Evolutionary conservation across 2,113 vertebrate genomes (phyloP).

Genomic region (Alouatta palliata): DNA sequence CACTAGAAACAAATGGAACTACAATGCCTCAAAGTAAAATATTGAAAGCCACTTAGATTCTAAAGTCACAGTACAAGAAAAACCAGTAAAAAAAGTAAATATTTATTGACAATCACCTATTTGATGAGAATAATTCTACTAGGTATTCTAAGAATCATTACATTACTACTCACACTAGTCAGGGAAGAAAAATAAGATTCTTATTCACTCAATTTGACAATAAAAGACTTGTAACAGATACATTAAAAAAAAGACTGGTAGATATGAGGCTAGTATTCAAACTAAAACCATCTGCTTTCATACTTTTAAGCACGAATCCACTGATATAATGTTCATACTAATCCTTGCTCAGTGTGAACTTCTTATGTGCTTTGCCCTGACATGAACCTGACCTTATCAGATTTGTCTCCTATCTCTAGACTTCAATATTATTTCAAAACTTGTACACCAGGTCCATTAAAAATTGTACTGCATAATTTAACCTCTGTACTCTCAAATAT

Average conservation of each 20-base stretch:
- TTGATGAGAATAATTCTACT: not conserved
- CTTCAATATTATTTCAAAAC: no score
- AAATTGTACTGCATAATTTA: not conserved
- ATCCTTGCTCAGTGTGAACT: not conserved
- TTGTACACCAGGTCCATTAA: no score
- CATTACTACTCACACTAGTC: no score
- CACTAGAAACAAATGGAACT: no score
- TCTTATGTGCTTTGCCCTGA: not conserved
- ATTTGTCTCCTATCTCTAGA: not conserved
- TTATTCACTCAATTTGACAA: no score
- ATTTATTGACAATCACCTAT: not conserved
- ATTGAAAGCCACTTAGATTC: not conserved
- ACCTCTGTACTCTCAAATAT: not conserved
- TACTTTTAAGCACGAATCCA: no score
- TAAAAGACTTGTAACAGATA: no score
- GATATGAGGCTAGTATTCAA: not conserved
- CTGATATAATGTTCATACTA: no score
- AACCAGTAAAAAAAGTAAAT: not conserved
- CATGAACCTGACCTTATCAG: not conserved
- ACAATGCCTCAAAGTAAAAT: no score
- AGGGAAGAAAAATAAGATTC: no score
- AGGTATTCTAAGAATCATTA: not conserved
- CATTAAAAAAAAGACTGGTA: no score
- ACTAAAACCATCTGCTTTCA: accelerated
- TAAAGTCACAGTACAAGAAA: not conserved